These are phyloP conservation scores for Phyllotis vaccarum DNA, from an alignment of 2,797 vertebrate genomes.

Conservation along the genomic window DNA sequence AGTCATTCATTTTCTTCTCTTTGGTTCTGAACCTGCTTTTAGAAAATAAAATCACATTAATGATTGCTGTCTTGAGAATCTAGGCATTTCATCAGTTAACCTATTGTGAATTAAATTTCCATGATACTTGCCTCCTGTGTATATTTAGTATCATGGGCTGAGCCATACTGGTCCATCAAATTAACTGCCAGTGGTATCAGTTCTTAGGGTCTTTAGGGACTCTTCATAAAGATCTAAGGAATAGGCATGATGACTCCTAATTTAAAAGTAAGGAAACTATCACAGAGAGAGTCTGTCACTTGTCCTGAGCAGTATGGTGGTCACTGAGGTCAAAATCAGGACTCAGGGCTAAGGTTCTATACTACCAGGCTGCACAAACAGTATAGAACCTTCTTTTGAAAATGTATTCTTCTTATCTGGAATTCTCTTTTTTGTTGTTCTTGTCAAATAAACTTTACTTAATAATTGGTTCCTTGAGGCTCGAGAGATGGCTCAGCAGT, in stretches of 20 bases:
- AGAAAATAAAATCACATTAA: slow-evolving; percentile 21
- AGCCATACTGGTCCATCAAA: not conserved
- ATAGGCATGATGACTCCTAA: not conserved
- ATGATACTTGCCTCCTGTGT: not conserved
- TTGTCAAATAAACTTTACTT: not conserved
- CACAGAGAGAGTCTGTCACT: not conserved
- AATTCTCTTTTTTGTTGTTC: not conserved
- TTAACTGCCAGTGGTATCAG: not conserved
- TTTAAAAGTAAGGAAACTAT: not conserved
- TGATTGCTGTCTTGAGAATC: not conserved
- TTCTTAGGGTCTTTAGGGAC: not conserved
- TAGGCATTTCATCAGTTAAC: not conserved
- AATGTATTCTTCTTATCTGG: not conserved
- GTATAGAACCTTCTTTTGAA: not conserved
- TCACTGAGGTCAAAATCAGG: not conserved
- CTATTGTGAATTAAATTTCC: not conserved
- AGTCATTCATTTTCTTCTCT: slow-evolving; percentile 14
- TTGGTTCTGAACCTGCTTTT: slow-evolving; percentile 1
- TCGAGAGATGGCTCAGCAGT: not conserved
- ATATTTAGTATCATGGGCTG: not conserved
- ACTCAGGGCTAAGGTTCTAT: not conserved
- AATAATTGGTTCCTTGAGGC: not conserved
- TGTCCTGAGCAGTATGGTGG: not conserved
- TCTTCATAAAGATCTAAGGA: not conserved
- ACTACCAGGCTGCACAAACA: not conserved